phyloP scores from a whole-genome alignment of 2,113 vertebrate species.

The Columbina picui region DNA sequence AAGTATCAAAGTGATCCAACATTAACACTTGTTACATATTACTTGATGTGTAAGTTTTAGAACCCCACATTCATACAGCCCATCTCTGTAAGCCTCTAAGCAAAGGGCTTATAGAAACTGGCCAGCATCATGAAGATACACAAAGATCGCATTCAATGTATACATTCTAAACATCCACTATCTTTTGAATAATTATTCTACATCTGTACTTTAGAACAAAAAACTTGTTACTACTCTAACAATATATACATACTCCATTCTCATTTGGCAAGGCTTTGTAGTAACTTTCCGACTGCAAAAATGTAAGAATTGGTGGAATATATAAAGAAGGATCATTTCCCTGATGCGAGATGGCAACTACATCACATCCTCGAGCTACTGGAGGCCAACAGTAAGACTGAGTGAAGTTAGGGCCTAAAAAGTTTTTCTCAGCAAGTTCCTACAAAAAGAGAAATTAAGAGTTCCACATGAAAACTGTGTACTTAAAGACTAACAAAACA shows the following conservation, averaged over 20 bases:
- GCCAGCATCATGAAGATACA: background rate
- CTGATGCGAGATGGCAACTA: constrained; percentile 77
- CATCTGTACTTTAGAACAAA: background rate
- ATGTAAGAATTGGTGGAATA: constrained; percentile 84
- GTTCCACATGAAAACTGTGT: background rate
- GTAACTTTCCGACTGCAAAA: constrained; percentile 73
- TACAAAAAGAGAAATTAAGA: constrained; percentile 50
- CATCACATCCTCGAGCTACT: constrained; percentile 83
- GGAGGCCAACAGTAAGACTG: constrained; percentile 88
- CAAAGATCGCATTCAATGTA: background rate
- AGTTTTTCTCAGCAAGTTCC: constrained; percentile 75
- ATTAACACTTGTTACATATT: background rate
- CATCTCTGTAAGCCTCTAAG: background rate
- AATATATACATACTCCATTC: constrained; percentile 81
- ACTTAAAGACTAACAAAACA: background rate
- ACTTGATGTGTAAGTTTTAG: background rate
- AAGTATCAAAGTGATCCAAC: background rate
- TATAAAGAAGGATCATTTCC: constrained; percentile 85
- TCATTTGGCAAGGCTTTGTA: constrained; percentile 67
- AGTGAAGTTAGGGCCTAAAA: constrained; percentile 65
- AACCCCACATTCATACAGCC: background rate
- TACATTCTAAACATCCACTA: background rate
- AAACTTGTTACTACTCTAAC: background rate
- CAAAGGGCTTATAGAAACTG: background rate
- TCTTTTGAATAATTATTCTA: background rate